Evolutionary conservation across 1,140 invertebrate genomes (phyloP), one percentile per base, ranked within the genome.

Genomic region (Cotesia typhae): DNA sequence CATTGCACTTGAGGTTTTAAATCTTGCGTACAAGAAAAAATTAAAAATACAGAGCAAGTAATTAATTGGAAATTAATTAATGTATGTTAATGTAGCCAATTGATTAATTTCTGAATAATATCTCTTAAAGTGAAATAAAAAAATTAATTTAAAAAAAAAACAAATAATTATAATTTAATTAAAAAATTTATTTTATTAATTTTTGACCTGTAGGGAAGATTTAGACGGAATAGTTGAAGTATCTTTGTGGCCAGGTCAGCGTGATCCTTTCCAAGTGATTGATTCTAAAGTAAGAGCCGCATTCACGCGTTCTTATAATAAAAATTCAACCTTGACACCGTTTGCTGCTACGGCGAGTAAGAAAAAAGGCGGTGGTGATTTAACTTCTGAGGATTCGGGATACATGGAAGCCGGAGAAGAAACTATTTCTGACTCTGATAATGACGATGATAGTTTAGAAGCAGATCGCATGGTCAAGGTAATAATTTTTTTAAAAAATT

Each of bases 231-330:
- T 99, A 7, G 85, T 92, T 9, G 96, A 98, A 82, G 79, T 98
- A 12, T 92, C 92, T 1, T 78, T 90, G n/a, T 98, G 96, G 96
- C 92, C 94, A 0, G 90, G 91, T 70, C 89, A 91, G 74, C 89
- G 90, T 74, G 93, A 97, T 83, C 91, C 92, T 0, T 90, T 94
- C 87, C 89, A 91, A 72, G 84, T 89, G 67, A 87, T 99, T 38
- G 92, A 95, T 76, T 70, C 79, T 55, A 74, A 95, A 92, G 91
- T 94, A 0, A 99, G 99, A 89, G 91, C 95, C 14, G 95, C 97
- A 0, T 94, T 99, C 82, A 99, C 98, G 0, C 90, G 95, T 57
- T 88, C 92, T 0, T 97, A 97, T 82, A 99, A 98, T 82, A 98
- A 98, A 83, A 92, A 92, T 73, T 88, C 90, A 0, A 85, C 89